phyloP scores from a whole-genome alignment of 2,797 vertebrate genomes.

The Agapornis canus region DNA sequence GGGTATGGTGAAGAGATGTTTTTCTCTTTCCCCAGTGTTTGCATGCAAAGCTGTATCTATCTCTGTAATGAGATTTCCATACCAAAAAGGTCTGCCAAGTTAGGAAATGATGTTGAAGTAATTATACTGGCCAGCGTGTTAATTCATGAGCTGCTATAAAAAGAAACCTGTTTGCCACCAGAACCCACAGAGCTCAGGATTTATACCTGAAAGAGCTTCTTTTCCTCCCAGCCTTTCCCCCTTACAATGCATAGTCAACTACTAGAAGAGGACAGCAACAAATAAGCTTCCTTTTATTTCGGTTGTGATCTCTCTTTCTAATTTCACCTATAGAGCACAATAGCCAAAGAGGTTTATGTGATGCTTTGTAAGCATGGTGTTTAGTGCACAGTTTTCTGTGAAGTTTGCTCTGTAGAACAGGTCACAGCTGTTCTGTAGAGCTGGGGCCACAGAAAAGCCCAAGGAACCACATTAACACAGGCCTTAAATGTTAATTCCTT shows the following conservation, averaged over 20 bases:
- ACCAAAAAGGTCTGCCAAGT: background rate
- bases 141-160: background rate
- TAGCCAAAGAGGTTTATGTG: background rate
- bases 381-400: background rate
- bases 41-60: background rate
- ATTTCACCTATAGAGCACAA: rapidly evolving
- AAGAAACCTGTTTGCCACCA: background rate
- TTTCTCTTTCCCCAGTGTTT: background rate
- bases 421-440: rapidly evolving
- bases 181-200: background rate
- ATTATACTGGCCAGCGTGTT: background rate
- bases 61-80: background rate
- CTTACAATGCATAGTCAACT: rapidly evolving
- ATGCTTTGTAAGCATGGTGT: background rate
- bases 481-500: background rate
- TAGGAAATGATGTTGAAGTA: background rate
- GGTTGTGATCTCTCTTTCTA: background rate
- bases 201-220: background rate
- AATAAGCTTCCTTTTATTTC: rapidly evolving
- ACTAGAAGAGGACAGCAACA: background rate
- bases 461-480: rapidly evolving
- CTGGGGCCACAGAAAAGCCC: background rate
- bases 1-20: background rate
- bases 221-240: background rate
- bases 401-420: background rate